phyloP scores from a whole-genome alignment of 2,797 vertebrate genomes.

The Odontamblyopus rebecca region DNA sequence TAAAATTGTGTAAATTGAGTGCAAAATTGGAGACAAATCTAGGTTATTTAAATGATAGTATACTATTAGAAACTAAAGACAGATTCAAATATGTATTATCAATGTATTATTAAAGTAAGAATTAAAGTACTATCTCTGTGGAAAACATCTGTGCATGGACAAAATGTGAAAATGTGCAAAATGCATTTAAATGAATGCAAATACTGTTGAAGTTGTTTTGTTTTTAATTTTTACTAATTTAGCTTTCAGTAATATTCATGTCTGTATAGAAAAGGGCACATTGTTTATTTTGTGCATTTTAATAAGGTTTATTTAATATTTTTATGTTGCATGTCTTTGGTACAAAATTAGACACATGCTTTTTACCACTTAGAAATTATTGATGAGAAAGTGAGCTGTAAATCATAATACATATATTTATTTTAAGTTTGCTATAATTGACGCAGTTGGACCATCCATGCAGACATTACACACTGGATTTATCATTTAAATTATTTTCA shows the following conservation, averaged over 20 bases:
- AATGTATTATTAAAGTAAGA: not conserved
- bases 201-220: not conserved
- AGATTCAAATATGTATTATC: not conserved
- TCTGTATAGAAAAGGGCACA: not conserved
- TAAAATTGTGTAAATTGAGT: not conserved
- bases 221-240: not conserved
- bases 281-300: not conserved
- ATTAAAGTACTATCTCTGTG: not conserved
- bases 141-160: not conserved
- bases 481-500: conserved; percentile 1
- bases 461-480: not conserved
- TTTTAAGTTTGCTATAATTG: not conserved
- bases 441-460: not conserved
- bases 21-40: not conserved
- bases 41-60: not conserved
- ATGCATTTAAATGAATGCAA: not conserved
- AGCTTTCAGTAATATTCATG: not conserved
- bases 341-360: conserved; percentile 6
- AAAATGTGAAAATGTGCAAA: not conserved
- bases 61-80: not conserved
- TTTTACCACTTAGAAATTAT: not conserved
- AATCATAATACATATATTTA: not conserved
- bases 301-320: conserved; percentile 11
- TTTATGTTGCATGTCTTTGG: not conserved
- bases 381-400: not conserved